Conservation (phyloP, 2,888 invertebrate species). For the Blomia tropicalis region DNA sequence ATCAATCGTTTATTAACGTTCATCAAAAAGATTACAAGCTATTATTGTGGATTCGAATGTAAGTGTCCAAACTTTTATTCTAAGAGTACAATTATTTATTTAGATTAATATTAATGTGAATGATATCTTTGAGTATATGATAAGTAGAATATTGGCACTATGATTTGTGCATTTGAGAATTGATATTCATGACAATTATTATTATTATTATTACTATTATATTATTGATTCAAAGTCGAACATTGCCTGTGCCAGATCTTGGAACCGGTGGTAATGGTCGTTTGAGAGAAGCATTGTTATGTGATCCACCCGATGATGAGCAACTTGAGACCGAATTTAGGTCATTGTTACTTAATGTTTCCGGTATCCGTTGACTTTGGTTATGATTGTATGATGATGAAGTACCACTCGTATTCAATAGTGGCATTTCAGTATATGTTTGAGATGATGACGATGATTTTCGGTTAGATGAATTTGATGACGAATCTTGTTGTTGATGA, state of each 20-base stretch:
- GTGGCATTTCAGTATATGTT: constrained; percentile 3
- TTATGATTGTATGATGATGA: neutral
- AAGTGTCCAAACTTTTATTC: too few species aligned
- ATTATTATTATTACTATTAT: too few species aligned
- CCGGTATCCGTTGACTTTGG: neutral
- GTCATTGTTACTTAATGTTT: neutral
- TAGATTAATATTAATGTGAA: too few species aligned
- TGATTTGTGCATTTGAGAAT: too few species aligned
- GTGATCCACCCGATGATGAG: neutral
- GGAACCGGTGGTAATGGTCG: constrained; percentile 15
- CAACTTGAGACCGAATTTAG: constrained; percentile 5
- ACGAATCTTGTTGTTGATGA: neutral
- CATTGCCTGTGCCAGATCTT: neutral
- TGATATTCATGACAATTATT: too few species aligned
- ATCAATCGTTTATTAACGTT: too few species aligned
- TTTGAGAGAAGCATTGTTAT: neutral
- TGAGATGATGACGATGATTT: neutral
- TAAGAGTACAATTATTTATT: too few species aligned
- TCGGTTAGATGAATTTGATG: neutral
- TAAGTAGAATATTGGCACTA: too few species aligned
- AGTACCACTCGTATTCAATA: neutral
- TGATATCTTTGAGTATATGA: too few species aligned
- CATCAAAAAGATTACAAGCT: too few species aligned
- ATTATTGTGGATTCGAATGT: too few species aligned
- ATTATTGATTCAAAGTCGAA: constrained; percentile 8